These are phyloP conservation scores for Aquatica leii DNA, from an alignment of 2,888 invertebrate species.

Conservation along the genomic window DNA sequence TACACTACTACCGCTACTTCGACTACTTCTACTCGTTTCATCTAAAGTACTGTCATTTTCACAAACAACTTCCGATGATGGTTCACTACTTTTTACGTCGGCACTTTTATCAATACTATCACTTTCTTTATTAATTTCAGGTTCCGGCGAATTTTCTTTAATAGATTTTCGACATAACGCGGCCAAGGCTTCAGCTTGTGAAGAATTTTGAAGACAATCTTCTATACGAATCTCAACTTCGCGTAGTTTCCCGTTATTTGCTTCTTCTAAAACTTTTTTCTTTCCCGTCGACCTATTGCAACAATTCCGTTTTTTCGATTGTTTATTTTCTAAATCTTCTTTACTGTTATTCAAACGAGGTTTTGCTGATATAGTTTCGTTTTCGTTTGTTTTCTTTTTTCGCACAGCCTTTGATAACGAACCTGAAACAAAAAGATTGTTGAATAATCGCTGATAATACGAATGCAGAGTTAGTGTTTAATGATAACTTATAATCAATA, in stretches of 20 bases:
- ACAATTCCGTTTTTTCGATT: slow-evolving; percentile 51
- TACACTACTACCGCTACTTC: slow-evolving; percentile 51
- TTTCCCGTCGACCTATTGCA: slow-evolving; percentile 53
- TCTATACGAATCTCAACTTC: slow-evolving; percentile 59
- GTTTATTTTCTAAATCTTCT: slow-evolving; percentile 57
- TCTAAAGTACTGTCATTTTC: slow-evolving; percentile 47
- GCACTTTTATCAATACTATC: slow-evolving; percentile 9
- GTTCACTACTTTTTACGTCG: slow-evolving; percentile 25
- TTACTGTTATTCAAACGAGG: slow-evolving; percentile 50
- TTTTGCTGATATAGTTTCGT: slow-evolving; percentile 49
- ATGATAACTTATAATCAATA: no score
- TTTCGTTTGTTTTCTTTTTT: slow-evolving; percentile 56
- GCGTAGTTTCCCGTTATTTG: slow-evolving; percentile 60
- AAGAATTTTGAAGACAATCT: slow-evolving; percentile 57
- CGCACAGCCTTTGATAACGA: slow-evolving; percentile 46
- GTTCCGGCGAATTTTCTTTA: slow-evolving; percentile 41
- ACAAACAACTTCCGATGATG: slow-evolving; percentile 22
- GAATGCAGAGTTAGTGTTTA: no score
- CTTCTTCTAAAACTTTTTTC: slow-evolving; percentile 60
- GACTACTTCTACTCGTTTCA: slow-evolving; percentile 49
- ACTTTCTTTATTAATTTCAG: slow-evolving; percentile 14
- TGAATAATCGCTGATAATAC: background rate
- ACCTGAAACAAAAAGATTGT: slow-evolving; percentile 43
- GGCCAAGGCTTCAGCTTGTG: slow-evolving; percentile 46
- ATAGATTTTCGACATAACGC: slow-evolving; percentile 46